Base-by-base conservation (phyloP, 2,797 vertebrate genomes). In the Hyperoplus immaculatus region DNA sequence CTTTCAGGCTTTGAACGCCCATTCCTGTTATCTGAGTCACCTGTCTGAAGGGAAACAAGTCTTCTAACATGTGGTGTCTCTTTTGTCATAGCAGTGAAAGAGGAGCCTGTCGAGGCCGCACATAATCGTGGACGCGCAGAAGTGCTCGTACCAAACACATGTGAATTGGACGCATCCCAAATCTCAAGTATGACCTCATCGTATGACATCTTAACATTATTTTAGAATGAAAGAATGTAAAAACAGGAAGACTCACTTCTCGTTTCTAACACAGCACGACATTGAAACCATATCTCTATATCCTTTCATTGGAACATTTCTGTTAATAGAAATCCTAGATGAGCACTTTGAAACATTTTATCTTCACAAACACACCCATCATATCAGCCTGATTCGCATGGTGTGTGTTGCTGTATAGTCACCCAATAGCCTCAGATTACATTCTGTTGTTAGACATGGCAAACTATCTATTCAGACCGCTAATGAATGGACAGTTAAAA, bases 71-170 rank as follows among this genome's bases (percentile, higher is more conserved):
- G 3, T 63, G 15, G 56, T 54, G 0, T 75, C 56, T 1, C 63
- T 21, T 75, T 18, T 56, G 10, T 29, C 29, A 29, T 68, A 93
- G 94, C 81, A 2, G 16, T 69, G 3, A 78, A 46, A 14, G 83
- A 86, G 61, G 68, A 87, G 12, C 15, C 36, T 6, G 56, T 69
- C 0, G 69, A 73, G 69, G 82, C 82, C 3, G 62, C 74, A 73
- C 84, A 78, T 72, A 81, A 86, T 67, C 87, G 84, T 14, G 86
- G 81, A 79, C 91, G 82, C 85, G 89, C 56, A 16, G 86, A 91
- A 11, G 94, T 98, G 73, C 92, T 99, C 2, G 98, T 97, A 6
- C 95, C 97, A 13, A 96, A 99, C 72, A 98, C 97, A 0, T 99
- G 97, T 90, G 93, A 96, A 87, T 80, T 95, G 82, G 95, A 96